Conservation (phyloP, 2,113 vertebrate species). For the Willisornis vidua region DNA sequence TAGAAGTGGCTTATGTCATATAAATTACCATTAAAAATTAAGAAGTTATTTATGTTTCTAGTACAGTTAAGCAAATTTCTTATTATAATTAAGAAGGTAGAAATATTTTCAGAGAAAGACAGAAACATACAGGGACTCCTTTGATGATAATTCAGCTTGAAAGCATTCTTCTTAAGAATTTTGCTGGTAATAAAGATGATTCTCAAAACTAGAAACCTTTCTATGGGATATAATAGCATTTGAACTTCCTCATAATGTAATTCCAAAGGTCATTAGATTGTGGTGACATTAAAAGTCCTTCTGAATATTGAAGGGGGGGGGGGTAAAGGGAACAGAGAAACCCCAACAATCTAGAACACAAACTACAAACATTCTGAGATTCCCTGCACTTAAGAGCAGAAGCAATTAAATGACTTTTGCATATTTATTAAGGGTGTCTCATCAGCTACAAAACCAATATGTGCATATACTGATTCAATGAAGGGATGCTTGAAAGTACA, state of each 20-base stretch:
- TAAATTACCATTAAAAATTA: background rate
- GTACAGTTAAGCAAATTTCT: background rate
- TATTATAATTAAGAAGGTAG: background rate
- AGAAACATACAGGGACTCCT: background rate
- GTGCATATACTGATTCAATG: too few relatives aligned
- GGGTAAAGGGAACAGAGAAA: too few relatives aligned
- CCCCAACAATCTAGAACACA: background rate
- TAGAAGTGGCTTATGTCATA: background rate
- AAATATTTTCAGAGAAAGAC: background rate
- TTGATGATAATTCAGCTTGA: background rate
- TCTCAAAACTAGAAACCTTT: background rate
- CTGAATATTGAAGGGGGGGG: background rate
- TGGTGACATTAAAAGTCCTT: background rate
- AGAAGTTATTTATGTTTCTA: background rate
- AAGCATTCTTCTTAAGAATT: background rate
- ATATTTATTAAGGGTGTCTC: background rate
- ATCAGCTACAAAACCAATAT: background rate
- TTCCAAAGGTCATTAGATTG: background rate
- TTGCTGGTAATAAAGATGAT: background rate
- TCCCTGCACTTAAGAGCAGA: background rate
- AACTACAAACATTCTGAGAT: background rate
- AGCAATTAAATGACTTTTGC: background rate
- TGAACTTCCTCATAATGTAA: background rate
- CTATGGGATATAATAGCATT: background rate
- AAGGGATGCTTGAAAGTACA: background rate